A percentile compares a stretch with the other conserved stretches of the same genome.
Conservation (phyloP, 2,888 invertebrate genomes). For the Neoaliturus tenellus region DNA sequence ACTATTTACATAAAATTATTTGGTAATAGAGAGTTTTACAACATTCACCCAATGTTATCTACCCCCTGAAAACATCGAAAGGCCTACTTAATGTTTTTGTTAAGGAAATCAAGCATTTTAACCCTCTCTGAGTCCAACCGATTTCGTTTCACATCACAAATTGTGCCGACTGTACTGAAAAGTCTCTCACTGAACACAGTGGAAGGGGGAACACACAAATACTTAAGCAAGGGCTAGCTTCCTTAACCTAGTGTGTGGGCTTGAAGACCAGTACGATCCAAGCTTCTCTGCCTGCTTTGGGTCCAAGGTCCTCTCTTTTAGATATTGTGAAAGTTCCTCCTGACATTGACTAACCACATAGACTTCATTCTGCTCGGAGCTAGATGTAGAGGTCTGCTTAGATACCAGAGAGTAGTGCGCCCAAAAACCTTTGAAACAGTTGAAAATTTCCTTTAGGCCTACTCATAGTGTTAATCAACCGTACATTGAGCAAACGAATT, state of each 20-base stretch:
- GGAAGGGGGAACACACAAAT: background rate
- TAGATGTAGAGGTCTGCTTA: background rate
- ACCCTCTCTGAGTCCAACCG: background rate
- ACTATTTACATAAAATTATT: too few species aligned
- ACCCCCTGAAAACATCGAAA: too few species aligned
- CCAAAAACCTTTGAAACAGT: background rate
- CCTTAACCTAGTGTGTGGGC: background rate
- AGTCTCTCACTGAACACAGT: too few species aligned
- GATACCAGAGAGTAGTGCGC: background rate
- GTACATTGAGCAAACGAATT: too few species aligned
- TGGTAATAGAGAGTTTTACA: background rate
- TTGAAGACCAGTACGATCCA: background rate
- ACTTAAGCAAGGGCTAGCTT: background rate
- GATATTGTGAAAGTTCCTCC: background rate
- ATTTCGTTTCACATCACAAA: background rate
- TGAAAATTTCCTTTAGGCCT: background rate
- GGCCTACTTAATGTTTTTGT: conserved; percentile 16
- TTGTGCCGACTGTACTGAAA: background rate
- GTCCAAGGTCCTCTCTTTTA: background rate
- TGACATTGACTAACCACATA: background rate
- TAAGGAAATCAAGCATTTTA: background rate
- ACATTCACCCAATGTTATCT: too few species aligned
- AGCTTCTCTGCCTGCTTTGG: background rate
- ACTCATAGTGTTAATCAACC: too few species aligned
- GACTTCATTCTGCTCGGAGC: background rate